phyloP scores from a whole-genome alignment of 1,140 invertebrate genomes.

The Trichogramma pretiosum region DNA sequence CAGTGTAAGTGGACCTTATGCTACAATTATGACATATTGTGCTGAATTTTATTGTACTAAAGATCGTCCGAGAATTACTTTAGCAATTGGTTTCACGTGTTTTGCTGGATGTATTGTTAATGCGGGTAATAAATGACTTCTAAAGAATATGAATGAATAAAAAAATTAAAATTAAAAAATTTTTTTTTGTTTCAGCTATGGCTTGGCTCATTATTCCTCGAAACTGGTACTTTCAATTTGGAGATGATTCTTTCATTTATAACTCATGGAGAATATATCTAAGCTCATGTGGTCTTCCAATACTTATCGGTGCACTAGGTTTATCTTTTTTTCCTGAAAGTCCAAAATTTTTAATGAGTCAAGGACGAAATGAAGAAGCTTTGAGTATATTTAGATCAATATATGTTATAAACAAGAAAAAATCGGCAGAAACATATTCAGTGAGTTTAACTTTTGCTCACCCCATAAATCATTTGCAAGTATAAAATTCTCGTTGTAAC shows the following conservation, averaged over 20 bases:
- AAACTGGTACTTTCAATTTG: constrained; percentile 29
- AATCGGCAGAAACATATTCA: constrained; percentile 53
- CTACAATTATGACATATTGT: constrained; percentile 59
- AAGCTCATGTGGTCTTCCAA: constrained; percentile 54
- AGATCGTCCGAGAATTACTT: constrained; percentile 53
- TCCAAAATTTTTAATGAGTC: constrained; percentile 72
- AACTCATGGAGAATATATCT: constrained; percentile 73
- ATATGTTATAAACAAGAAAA: constrained; percentile 54
- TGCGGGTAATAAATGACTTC: constrained; percentile 28
- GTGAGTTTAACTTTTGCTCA: too few relatives aligned
- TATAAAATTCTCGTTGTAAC: too few relatives aligned
- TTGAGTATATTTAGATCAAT: constrained; percentile 52
- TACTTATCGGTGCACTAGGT: constrained; percentile 51
- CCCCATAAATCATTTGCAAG: too few relatives aligned
- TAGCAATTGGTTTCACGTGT: constrained; percentile 51
- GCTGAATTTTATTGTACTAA: constrained; percentile 59
- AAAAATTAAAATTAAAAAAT: too few relatives aligned
- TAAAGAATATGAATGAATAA: neutral
- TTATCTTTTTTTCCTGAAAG: constrained; percentile 68
- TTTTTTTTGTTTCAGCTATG: constrained; percentile 39
- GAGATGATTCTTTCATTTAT: constrained; percentile 31
- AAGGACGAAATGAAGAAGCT: constrained; percentile 59
- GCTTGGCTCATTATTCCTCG: constrained; percentile 49
- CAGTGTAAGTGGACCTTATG: constrained; percentile 65
- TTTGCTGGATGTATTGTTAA: constrained; percentile 32